phyloP scores from a whole-genome alignment of 2,113 vertebrate species.

The Pseudorhombus dupliciocellatus region DNA sequence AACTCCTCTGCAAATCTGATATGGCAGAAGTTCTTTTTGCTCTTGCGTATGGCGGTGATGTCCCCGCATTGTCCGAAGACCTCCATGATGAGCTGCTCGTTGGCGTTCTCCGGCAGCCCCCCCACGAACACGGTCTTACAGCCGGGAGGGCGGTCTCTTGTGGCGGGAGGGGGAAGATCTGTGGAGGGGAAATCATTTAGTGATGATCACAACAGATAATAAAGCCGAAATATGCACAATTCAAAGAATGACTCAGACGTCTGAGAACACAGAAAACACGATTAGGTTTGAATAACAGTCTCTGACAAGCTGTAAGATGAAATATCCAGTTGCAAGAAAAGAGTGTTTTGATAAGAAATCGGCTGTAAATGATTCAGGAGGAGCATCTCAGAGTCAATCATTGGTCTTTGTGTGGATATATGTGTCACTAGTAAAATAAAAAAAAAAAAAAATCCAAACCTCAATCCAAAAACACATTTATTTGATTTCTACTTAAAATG shows the following conservation, averaged over 20 bases:
- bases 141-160: constrained; percentile 92
- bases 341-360: constrained; percentile 1
- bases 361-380: constrained; percentile 17
- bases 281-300: constrained; percentile 23
- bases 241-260: not conserved
- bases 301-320: constrained; percentile 14
- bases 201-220: constrained; percentile 3
- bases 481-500: constrained; percentile 9
- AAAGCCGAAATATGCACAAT: constrained; percentile 13
- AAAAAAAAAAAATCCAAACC: not conserved
- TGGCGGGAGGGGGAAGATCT: constrained; percentile 95
- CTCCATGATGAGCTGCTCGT: constrained; percentile 92
- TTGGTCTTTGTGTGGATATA: not conserved
- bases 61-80: constrained; percentile 96
- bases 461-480: constrained; percentile 3
- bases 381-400: not conserved
- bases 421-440: not conserved
- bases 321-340: constrained; percentile 11
- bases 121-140: constrained; percentile 98
- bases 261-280: not conserved
- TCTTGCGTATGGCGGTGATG: constrained; percentile 94
- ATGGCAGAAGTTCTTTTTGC: constrained; percentile 98
- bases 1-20: constrained; percentile 94
- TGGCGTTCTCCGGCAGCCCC: constrained; percentile 91
- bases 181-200: constrained; percentile 33